Conservation (phyloP, 1,140 invertebrate species). For the Anastrepha ludens region DNA sequence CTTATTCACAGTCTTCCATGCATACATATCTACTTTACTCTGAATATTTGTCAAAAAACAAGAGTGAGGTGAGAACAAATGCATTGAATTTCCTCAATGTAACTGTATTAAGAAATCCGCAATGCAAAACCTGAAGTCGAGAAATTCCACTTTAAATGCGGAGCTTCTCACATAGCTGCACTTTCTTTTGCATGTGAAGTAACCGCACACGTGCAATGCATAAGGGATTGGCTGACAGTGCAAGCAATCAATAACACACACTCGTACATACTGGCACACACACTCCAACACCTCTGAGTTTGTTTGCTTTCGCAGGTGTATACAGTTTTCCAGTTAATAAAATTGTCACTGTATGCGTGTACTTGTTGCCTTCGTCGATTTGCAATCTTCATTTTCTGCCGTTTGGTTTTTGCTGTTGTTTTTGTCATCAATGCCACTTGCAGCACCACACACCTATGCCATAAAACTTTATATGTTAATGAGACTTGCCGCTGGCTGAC, state of each 20-base stretch:
- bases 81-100: too few relatives aligned
- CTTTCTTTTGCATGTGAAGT: not conserved
- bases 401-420: not conserved
- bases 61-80: too few relatives aligned
- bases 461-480: conserved; percentile 20
- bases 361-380: not conserved
- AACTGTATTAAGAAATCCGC: too few relatives aligned
- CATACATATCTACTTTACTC: too few relatives aligned
- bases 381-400: not conserved
- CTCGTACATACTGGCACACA: not conserved
- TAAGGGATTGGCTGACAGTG: not conserved
- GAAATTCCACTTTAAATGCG: too few relatives aligned
- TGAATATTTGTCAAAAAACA: too few relatives aligned
- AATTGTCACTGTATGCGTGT: not conserved
- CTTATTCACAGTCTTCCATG: too few relatives aligned
- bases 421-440: not conserved
- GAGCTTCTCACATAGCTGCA: not conserved
- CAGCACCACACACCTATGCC: not conserved
- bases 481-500: conserved; percentile 24
- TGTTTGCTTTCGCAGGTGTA: not conserved
- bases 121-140: too few relatives aligned
- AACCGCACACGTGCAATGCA: not conserved
- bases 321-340: not conserved
- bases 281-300: not conserved
- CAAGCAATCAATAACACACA: not conserved